Evolutionary conservation across 2,797 vertebrate species (phyloP).

Genomic region (Morus bassanus): DNA sequence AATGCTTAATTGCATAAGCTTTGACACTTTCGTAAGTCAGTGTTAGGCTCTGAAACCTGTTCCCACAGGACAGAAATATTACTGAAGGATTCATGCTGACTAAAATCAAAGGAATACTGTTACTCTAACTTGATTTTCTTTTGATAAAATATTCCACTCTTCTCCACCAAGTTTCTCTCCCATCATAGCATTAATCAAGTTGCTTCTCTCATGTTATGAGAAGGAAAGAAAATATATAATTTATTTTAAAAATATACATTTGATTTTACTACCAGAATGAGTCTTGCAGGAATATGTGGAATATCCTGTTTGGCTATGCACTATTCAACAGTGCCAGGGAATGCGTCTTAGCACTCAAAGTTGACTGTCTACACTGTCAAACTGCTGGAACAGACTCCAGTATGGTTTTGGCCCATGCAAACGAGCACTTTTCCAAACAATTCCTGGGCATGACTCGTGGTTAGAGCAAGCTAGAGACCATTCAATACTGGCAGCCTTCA

Average conservation of each 20-base stretch:
- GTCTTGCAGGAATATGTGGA: constrained; percentile 21
- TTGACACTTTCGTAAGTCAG: not conserved
- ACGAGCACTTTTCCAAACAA: constrained; percentile 45
- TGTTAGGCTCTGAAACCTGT: not conserved
- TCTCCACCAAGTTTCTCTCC: not conserved
- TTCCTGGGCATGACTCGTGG: constrained; percentile 29
- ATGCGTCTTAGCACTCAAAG: not conserved
- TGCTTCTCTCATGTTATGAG: not conserved
- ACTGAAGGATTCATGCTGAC: not conserved
- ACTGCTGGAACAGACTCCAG: constrained; percentile 26
- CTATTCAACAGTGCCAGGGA: constrained; percentile 28
- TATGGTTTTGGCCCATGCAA: constrained; percentile 13
- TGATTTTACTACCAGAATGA: not conserved
- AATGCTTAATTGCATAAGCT: not conserved
- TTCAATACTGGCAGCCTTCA: not conserved
- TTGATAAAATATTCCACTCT: constrained; percentile 4
- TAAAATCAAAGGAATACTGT: not conserved
- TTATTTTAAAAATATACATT: constrained; percentile 34
- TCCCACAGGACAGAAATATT: not conserved
- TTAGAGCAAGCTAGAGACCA: not conserved
- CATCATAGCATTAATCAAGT: not conserved
- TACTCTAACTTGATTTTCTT: not conserved
- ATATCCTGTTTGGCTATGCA: constrained; percentile 44
- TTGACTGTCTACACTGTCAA: constrained; percentile 13
- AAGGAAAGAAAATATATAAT: constrained; percentile 23